Percentiles rank a stretch among this genome's conserved stretches.
These are phyloP conservation scores for Anthoscopus minutus DNA, from an alignment of 2,113 vertebrate species.

Conservation along the genomic window DNA sequence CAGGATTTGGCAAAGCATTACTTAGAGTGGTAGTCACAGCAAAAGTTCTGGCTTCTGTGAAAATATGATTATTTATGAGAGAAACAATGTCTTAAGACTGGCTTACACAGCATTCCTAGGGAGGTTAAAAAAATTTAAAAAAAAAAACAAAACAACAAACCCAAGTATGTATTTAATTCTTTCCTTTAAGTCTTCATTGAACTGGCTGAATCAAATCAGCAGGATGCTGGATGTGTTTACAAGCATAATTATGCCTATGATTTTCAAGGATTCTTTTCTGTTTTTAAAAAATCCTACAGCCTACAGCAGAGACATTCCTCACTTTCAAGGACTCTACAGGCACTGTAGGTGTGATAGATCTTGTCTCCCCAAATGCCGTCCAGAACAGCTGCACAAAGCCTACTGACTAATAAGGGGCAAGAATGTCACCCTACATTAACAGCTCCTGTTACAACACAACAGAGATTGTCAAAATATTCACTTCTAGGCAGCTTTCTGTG, in stretches of 20 bases:
- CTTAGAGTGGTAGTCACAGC: neutral
- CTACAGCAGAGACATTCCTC: neutral
- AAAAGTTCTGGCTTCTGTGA: neutral
- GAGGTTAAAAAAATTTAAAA: neutral
- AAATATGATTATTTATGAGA: neutral
- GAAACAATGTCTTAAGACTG: neutral
- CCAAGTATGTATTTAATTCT: neutral
- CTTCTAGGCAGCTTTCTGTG: neutral
- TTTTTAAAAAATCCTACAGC: neutral
- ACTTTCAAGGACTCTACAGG: neutral
- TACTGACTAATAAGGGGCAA: neutral
- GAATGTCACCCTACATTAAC: neutral
- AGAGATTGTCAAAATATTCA: neutral
- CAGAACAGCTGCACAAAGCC: conserved; percentile 42
- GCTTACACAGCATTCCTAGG: neutral
- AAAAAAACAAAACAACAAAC: no score
- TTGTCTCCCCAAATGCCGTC: neutral
- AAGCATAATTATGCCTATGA: neutral
- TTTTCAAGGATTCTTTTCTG: neutral
- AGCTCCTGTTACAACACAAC: conserved; percentile 8
- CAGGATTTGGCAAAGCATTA: neutral
- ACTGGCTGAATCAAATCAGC: neutral
- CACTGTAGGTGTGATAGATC: neutral
- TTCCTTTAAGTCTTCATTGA: neutral
- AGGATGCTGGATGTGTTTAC: neutral